Percentiles rank a stretch among this genome's conserved stretches.
These are phyloP conservation scores for Danio jaintianensis DNA, from an alignment of 2,797 vertebrate genomes.

Conservation along the genomic window DNA sequence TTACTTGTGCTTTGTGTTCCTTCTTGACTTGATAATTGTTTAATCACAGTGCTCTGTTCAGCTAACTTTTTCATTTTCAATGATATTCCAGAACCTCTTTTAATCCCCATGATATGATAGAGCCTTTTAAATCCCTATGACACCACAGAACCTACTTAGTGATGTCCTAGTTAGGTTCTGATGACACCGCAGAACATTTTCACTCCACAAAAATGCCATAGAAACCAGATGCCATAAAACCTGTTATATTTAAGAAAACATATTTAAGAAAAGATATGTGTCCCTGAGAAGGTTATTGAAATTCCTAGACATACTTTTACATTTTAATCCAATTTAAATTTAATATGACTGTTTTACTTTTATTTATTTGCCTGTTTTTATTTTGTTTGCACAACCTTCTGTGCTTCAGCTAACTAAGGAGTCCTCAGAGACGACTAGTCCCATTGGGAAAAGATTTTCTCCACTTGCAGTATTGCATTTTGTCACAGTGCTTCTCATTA, in stretches of 20 bases:
- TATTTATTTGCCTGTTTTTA: too few species aligned
- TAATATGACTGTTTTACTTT: not conserved
- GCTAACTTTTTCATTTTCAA: not conserved
- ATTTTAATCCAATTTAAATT: not conserved
- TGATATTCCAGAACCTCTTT: not conserved
- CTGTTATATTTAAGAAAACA: too few species aligned
- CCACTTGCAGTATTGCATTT: not conserved
- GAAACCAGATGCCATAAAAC: not conserved
- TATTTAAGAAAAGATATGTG: too few species aligned
- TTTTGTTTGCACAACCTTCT: not conserved
- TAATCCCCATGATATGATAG: not conserved
- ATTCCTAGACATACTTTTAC: not conserved
- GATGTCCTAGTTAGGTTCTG: too few species aligned
- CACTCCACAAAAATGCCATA: not conserved
- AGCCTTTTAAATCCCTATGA: not conserved
- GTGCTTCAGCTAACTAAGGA: not conserved
- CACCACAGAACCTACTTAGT: not conserved
- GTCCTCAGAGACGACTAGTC: not conserved
- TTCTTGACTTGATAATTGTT: too few species aligned
- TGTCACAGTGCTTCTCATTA: not conserved
- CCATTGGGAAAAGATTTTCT: not conserved
- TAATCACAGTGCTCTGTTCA: too few species aligned
- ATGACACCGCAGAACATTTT: not conserved
- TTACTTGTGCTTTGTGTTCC: too few species aligned
- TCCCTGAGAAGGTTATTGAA: not conserved